These are phyloP conservation scores for Eptesicus fuscus DNA, from an alignment of 2,113 vertebrate genomes.

Conservation along the genomic window DNA sequence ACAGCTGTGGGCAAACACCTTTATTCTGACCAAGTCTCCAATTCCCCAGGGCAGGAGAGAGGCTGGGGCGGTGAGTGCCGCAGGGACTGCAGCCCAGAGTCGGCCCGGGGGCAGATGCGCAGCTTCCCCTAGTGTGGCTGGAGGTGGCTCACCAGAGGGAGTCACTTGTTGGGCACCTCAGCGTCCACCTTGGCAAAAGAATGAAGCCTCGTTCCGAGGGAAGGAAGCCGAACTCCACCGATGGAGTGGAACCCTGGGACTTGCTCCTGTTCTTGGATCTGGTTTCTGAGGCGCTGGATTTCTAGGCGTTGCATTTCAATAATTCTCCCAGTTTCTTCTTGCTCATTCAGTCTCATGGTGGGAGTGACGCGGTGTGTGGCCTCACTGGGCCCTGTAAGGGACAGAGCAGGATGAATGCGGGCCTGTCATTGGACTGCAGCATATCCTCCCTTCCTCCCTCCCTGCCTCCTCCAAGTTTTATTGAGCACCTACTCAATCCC, in stretches of 20 bases:
- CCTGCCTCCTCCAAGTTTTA: too few relatives aligned
- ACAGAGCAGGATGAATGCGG: constrained; percentile 33
- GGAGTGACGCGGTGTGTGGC: neutral
- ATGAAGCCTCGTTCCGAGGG: constrained; percentile 21
- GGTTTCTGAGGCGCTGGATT: constrained; percentile 83
- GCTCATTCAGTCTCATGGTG: constrained; percentile 77
- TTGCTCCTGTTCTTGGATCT: constrained; percentile 78
- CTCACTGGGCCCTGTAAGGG: constrained; percentile 63
- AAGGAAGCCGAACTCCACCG: constrained; percentile 57
- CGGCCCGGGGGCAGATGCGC: neutral
- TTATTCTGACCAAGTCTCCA: constrained; percentile 38
- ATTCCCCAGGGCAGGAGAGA: neutral
- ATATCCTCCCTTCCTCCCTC: neutral
- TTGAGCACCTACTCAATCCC: neutral
- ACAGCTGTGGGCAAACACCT: neutral
- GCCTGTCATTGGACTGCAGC: neutral
- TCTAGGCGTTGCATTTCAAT: constrained; percentile 87
- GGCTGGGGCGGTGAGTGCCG: neutral
- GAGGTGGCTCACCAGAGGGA: neutral
- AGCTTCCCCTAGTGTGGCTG: neutral
- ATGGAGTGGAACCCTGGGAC: constrained; percentile 55
- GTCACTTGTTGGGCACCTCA: constrained; percentile 26
- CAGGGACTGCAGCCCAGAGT: neutral
- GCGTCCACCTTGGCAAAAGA: neutral
- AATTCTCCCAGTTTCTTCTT: constrained; percentile 83